phyloP scores from a whole-genome alignment of 2,888 invertebrate genomes.

The Callinectes sapidus region DNA sequence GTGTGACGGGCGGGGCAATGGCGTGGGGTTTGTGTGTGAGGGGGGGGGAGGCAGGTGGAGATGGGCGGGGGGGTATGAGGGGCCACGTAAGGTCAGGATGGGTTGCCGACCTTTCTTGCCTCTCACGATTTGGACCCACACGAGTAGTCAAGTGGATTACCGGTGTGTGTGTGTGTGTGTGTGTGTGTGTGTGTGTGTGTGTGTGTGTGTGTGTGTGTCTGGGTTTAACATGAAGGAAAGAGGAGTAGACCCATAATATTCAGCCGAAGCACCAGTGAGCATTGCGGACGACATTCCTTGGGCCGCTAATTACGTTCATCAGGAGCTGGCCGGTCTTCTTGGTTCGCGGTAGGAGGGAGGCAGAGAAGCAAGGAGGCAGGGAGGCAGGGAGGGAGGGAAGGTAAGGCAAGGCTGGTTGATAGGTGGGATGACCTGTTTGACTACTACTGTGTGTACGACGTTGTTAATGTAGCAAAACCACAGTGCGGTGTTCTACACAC shows the following conservation, averaged over 20 bases:
- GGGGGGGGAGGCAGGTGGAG: neutral
- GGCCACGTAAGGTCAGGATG: neutral
- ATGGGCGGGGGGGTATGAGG: too few relatives aligned
- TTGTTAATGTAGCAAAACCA: neutral
- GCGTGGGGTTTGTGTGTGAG: neutral
- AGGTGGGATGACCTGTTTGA: neutral
- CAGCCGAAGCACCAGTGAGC: neutral
- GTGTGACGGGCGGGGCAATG: neutral
- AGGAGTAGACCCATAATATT: neutral
- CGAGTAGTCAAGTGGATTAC: neutral
- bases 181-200: conserved; percentile 24
- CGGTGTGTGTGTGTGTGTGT: neutral
- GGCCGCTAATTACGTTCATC: neutral
- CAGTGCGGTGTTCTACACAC: neutral
- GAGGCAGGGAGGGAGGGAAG: too few relatives aligned
- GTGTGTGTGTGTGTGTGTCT: conserved; percentile 21
- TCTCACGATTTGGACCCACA: neutral
- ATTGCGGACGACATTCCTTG: neutral
- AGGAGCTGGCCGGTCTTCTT: neutral
- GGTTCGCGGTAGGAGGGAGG: neutral
- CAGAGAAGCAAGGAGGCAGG: too few relatives aligned
- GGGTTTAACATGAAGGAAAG: too few relatives aligned
- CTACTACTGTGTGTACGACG: neutral
- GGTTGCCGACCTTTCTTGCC: neutral
- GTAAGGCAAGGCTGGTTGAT: neutral